Evolutionary conservation across 2,888 invertebrate genomes (phyloP).

Genomic region (Sinohyriopsis cumingii): DNA sequence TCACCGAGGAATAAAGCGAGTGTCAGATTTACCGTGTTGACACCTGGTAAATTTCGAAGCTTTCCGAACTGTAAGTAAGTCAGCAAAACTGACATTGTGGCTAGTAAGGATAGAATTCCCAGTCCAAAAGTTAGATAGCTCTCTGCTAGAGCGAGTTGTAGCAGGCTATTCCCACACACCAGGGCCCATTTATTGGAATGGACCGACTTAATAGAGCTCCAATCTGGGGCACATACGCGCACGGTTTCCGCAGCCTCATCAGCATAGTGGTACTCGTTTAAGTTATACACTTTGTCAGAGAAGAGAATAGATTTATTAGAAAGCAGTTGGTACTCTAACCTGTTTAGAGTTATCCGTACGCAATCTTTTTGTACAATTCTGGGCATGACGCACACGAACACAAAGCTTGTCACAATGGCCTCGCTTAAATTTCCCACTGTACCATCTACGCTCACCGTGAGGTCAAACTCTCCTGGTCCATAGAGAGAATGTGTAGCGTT

Average conservation of each 20-base stretch:
- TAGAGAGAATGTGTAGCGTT: conserved; percentile 42
- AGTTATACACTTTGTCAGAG: conserved; percentile 39
- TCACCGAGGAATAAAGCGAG: conserved; percentile 66
- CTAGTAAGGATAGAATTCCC: conserved; percentile 61
- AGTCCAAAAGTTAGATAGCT: conserved; percentile 54
- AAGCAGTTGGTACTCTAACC: conserved; percentile 40
- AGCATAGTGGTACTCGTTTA: conserved; percentile 47
- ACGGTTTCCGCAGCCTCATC: conserved; percentile 34
- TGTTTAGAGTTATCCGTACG: conserved; percentile 37
- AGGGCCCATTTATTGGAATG: conserved; percentile 8
- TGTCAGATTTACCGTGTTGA: conserved; percentile 70
- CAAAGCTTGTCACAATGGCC: conserved; percentile 37
- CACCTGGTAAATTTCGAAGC: conserved; percentile 70
- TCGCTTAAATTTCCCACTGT: conserved; percentile 40
- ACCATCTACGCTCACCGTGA: conserved; percentile 49
- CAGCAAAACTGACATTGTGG: conserved; percentile 62
- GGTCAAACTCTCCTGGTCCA: conserved; percentile 50
- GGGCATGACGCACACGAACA: conserved; percentile 58
- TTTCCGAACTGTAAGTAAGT: conserved; percentile 66
- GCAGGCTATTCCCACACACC: conserved; percentile 41
- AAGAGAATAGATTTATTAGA: conserved; percentile 47
- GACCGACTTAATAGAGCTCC: conserved; percentile 9
- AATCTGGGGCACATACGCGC: conserved; percentile 47
- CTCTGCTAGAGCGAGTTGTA: conserved; percentile 42
- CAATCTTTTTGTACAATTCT: conserved; percentile 48